Evolutionary conservation across 2,113 vertebrate species (phyloP), one percentile per base, ranked within the genome.

Genomic region (Corythoichthys intestinalis): DNA sequence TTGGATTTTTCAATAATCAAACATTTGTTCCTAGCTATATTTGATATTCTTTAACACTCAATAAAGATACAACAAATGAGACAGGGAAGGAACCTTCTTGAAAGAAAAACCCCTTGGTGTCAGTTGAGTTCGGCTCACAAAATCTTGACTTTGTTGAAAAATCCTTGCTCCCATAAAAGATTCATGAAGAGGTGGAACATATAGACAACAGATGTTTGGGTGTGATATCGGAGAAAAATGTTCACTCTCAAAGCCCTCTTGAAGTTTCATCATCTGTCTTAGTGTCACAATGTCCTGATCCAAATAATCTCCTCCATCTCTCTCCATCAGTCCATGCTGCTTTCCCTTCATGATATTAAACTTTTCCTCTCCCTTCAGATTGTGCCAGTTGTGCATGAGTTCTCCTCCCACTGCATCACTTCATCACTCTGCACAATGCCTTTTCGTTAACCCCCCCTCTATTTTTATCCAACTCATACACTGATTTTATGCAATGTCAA

Each of bases 121-220:
- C 54, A 13, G 15, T 8, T 60, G 58, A 39, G 37, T 15, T 60
- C 7, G 6, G 58, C 37, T 65, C 2, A 7, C n/a, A 71, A 81
- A 71, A 78, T 47, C 79, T 79, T 77, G 76, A 82, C 72, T 77
- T 79, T 83, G 72, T 59, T 64, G 75, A 81, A 75, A 79, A 79
- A 82, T 77, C 71, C 71, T 72, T 74, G 63, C 66, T 69, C 63
- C 17, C 34, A 81, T 84, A 52, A 85, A 85, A 86, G 48, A 89
- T 88, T 84, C 70, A 86, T 83, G 69, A 84, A 54, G 53, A 65
- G 62, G 60, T 69, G 73, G 66, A 72, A 75, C 59, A 74, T 72
- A 77, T 8, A 72, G 59, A 77, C 20, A 35, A 65, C 37, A 73
- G 46, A 83, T 39, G 68, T 79, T 81, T 70, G 47, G 59, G 37